Conservation (phyloP, 2,888 invertebrate species). For the Colostygia pectinataria region DNA sequence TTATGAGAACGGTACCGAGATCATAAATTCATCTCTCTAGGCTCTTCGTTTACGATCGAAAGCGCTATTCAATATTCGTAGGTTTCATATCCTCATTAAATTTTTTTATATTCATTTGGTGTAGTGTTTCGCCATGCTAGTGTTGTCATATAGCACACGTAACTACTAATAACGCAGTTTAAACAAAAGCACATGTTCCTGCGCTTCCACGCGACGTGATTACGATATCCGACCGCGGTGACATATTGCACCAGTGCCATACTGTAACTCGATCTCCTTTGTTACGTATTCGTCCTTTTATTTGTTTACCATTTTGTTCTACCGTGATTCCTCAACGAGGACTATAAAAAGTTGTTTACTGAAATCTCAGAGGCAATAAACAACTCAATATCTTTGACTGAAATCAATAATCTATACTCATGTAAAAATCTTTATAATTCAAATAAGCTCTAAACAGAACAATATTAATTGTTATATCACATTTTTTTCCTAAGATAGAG, state of each 20-base stretch:
- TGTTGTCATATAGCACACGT: constrained; percentile 77
- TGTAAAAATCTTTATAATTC: no score
- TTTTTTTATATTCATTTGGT: constrained; percentile 45
- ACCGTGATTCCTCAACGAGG: neutral
- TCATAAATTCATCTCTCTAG: constrained; percentile 50
- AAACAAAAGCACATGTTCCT: constrained; percentile 70
- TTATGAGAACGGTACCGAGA: constrained; percentile 77
- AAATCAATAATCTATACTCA: no score
- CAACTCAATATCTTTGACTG: no score
- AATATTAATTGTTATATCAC: neutral
- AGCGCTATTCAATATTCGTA: constrained; percentile 38
- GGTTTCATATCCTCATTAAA: constrained; percentile 18
- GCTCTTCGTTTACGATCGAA: constrained; percentile 59
- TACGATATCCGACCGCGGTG: constrained; percentile 64
- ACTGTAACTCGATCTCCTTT: constrained; percentile 44
- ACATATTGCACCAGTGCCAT: constrained; percentile 57
- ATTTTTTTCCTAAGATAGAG: no score
- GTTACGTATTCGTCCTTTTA: constrained; percentile 43
- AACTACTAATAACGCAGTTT: constrained; percentile 55
- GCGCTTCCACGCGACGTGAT: constrained; percentile 72
- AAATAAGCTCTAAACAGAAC: neutral
- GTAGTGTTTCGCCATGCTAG: constrained; percentile 65
- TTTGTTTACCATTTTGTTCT: constrained; percentile 8
- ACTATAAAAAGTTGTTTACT: neutral
- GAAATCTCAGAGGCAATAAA: neutral